Evolutionary conservation across 2,113 vertebrate genomes (phyloP), one percentile per base, ranked within the genome.

Genomic region (Sylvietta virens): DNA sequence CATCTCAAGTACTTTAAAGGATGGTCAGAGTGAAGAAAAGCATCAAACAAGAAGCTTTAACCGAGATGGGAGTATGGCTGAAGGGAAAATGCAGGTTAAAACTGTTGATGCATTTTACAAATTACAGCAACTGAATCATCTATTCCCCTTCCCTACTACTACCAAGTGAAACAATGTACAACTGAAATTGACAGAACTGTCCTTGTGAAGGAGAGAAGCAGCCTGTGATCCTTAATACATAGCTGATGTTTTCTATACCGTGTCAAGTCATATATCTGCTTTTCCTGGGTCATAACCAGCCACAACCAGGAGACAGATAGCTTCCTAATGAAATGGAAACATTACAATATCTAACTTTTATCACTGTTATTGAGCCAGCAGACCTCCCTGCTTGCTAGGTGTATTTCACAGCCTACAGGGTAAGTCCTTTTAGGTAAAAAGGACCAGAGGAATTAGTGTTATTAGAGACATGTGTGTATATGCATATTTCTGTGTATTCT

Each of bases 291-390:
- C 67, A 47, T 66, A 93, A 88, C 50, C 62, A 90, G 79, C 40
- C 3, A 8, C 76, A 73, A 39, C 53, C 70, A 85, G 39, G 61
- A 94, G 51, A 72, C 39, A 56, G 33, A 83, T 53, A 81, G 42
- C 53, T 88, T 95, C 65, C 62, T 89, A 91, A 91, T 80, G 89
- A 87, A 91, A 90, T 82, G 57, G 73, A 87, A 91, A 19, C 66
- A 58, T 89, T 81, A 62, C 44, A 70, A 45, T 69, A 79, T 61
- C 78, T 95, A 66, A 79, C 81, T 92, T 90, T 30, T 61, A 85
- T 87, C 0, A 0, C 81, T 57, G 1, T 76, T 88, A 79, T 19
- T 84, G 78, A 89, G 61, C 56, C 86, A 87, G 48, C 47, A 90
- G 67, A 65, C 33, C 73, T 70, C 54, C 18, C 58, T 88, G 44